A percentile compares a stretch with the other conserved stretches of the same genome.
These are phyloP conservation scores for Daubentonia madagascariensis DNA, from an alignment of 2,113 vertebrate genomes.

Conservation along the genomic window DNA sequence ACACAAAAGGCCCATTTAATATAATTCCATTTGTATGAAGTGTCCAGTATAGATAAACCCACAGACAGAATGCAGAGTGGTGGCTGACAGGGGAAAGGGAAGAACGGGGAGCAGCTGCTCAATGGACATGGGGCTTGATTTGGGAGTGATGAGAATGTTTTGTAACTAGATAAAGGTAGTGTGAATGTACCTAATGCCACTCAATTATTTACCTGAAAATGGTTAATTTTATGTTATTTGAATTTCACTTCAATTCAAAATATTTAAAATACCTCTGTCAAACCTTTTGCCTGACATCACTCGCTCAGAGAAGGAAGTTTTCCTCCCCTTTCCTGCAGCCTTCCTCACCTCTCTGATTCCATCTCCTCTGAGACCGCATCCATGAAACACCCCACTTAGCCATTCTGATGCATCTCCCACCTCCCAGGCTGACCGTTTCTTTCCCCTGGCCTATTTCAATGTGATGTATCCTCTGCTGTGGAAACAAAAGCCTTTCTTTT, in stretches of 20 bases:
- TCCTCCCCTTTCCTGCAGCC: not conserved
- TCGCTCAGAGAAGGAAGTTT: not conserved
- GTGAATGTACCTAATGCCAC: not conserved
- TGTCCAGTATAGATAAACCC: not conserved
- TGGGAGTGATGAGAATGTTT: not conserved
- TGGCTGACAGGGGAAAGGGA: not conserved
- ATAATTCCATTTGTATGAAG: not conserved
- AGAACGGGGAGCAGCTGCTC: no score
- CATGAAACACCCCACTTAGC: not conserved
- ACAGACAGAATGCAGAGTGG: fast-evolving
- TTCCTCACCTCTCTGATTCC: not conserved
- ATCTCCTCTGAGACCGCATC: not conserved
- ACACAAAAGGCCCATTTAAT: no score
- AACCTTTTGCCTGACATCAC: not conserved
- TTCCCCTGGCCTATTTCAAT: not conserved
- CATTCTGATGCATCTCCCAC: not conserved
- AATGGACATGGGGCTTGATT: not conserved
- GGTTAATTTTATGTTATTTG: not conserved
- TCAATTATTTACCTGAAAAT: not conserved
- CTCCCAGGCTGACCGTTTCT: not conserved
- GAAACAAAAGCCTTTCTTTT: not conserved
- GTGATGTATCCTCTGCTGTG: not conserved
- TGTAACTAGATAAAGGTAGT: not conserved
- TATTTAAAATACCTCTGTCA: not conserved
- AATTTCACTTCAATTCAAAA: not conserved